Evolutionary conservation across 2,797 vertebrate species (phyloP), one percentile per base, ranked within the genome.

Genomic region (Tympanoctomys barrerae): DNA sequence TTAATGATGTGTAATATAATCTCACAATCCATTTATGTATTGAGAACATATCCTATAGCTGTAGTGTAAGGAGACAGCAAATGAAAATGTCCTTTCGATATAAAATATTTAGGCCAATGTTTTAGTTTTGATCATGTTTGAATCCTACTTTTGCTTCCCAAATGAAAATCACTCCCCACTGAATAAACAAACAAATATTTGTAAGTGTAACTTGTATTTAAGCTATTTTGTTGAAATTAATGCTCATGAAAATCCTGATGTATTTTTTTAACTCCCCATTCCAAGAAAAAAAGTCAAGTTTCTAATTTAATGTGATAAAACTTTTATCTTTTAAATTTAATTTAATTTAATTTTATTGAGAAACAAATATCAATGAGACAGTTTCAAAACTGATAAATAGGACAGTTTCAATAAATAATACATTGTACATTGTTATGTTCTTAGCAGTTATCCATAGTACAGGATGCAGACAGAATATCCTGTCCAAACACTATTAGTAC

Each of bases 251-350:
- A 22, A 87, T 92, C 6, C 12, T 61, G 7, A n/a, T 18, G 1
- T 90, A 70, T 91, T 96, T 85, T 85, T 42, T 95, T 8, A 94
- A 82, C 2, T 75, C 14, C 14, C 1, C 33, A 64, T 61, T 11
- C n/a, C 18, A 93, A 81, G 84, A 87, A 75, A 75, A 79, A 36
- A 46, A 52, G 42, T 18, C 1, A 59, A 64, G 26, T 68, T 96
- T 91, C 28, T 87, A 87, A 95, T 73, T 93, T 39, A 81, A 9
- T 64, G 6, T 80, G 87, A 92, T 81, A 95, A 80, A 46, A 89
- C 68, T 91, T 42, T 42, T 42, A 5, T 42, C 5, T 42, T 42
- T 42, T 42, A 42, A 42, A 42, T 42, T 42, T 42, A 42, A 42
- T 42, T 42, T 42, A 42, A 42, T 42, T 5, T 42, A 5, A 42